These are phyloP conservation scores for Cochlearius cochlearius DNA, from an alignment of 2,113 vertebrate species.

Conservation along the genomic window DNA sequence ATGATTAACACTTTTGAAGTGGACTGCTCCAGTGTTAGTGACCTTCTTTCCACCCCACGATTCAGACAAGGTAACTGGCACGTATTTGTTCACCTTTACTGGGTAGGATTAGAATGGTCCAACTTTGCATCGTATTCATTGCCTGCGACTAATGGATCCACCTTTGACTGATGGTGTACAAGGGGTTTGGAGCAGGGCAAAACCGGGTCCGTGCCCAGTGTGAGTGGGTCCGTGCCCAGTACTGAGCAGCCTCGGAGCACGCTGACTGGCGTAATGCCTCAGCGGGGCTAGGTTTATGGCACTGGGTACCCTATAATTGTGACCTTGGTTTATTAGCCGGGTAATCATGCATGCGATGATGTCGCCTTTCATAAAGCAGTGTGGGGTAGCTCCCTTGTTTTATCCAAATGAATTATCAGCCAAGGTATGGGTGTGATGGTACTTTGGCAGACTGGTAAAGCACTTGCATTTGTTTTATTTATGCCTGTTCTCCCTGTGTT, in stretches of 20 bases:
- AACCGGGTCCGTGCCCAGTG: neutral
- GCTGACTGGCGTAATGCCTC: neutral
- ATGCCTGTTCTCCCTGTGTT: neutral
- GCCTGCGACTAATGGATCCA: neutral
- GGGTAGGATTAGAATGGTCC: neutral
- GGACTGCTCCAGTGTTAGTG: neutral
- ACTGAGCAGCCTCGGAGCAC: neutral
- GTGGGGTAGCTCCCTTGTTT: neutral
- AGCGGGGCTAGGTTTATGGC: neutral
- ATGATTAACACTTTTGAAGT: neutral
- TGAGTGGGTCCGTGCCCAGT: neutral
- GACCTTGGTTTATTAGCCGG: neutral
- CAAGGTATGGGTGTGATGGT: neutral
- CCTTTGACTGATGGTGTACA: accelerated
- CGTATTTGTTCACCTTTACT: accelerated
- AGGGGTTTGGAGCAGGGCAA: neutral
- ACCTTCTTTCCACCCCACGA: accelerated
- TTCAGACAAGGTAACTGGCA: neutral
- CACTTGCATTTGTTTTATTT: neutral
- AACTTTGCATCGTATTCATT: neutral
- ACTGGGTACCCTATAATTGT: no score
- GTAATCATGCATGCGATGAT: neutral
- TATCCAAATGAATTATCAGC: neutral
- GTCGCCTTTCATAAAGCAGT: neutral
- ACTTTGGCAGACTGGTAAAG: neutral